Base-by-base conservation (phyloP, 1,140 invertebrate species). In the Mya arenaria region DNA sequence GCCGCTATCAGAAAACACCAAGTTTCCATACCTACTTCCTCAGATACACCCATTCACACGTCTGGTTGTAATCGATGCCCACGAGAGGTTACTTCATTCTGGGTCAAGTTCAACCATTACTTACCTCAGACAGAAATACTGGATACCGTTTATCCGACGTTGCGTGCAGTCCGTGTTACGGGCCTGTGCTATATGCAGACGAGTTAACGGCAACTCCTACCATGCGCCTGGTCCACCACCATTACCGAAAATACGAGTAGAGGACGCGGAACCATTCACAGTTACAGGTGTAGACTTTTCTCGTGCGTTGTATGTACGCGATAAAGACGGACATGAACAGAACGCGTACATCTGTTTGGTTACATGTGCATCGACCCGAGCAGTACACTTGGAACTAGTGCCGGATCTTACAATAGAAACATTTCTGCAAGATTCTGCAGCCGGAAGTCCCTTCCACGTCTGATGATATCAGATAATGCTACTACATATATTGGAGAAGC, bases 391-490 rank as follows among this genome's bases (percentile, higher is more conserved):
- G 37, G 72, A 83, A 60, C 23, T 83, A 17, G 72, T 77, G n/a
- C 30, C 62, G 10, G 41, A 56, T 48, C 34, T 77, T 8, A 56
- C 81, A 44, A 65, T 41, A 60, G 52, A 83, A 36, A 34, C 48
- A 55, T 68, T 77, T 36, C 62, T 73, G 56, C 48, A 34, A 60
- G 81, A 23, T 75, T 83, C 66, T 19, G n/a, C 28, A 71, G 62
- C 52, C 60, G 81, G 8, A 71, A 72, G 56, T 65, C 41, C 10
- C 15, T 77, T 10, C 63, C 72, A 36, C 4, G n/a, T 10, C 15
- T 48, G 25, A 75, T 83, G 28, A 69, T 83, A 25, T 83, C 72
- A 25, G 81, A 75, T 39, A 83, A 83, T 37, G 81, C 36, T 10
- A 48, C 15, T 15, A 63, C 66, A 28, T 82, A 63, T 37, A 19